Evolutionary conservation across 2,113 vertebrate species (phyloP).

Genomic region (Oreotrochilus melanogaster): DNA sequence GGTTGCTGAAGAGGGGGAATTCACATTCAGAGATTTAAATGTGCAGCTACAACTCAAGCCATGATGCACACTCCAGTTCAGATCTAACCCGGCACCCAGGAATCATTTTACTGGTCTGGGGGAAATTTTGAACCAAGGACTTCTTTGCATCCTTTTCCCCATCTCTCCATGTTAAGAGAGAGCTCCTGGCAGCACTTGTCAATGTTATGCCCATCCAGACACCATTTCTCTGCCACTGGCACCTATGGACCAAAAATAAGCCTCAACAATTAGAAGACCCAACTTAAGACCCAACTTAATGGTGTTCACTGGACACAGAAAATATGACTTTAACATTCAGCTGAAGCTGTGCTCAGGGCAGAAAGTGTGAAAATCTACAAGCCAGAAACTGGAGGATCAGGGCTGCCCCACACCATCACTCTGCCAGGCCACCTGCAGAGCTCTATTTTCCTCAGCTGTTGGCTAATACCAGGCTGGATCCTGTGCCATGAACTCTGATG

Average conservation of each 20-base stretch:
- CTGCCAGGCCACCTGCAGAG: neutral
- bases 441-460: neutral
- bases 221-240: neutral
- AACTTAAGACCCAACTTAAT: neutral
- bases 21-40: neutral
- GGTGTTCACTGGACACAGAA: neutral
- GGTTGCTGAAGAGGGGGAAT: neutral
- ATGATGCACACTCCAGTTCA: neutral
- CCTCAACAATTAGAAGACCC: neutral
- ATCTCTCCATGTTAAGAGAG: neutral
- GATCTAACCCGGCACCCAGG: neutral
- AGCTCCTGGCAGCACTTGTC: neutral
- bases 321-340: neutral
- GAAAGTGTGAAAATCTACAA: neutral
- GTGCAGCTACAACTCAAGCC: neutral
- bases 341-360: neutral
- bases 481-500: neutral
- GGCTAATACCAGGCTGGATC: neutral
- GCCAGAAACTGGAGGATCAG: neutral
- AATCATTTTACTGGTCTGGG: neutral
- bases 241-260: neutral
- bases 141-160: neutral
- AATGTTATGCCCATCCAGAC: accelerated
- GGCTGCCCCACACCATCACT: neutral
- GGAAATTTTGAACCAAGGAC: neutral